Evolutionary conservation across 2,888 invertebrate genomes (phyloP).

Genomic region (Lacanobia wlatinum): DNA sequence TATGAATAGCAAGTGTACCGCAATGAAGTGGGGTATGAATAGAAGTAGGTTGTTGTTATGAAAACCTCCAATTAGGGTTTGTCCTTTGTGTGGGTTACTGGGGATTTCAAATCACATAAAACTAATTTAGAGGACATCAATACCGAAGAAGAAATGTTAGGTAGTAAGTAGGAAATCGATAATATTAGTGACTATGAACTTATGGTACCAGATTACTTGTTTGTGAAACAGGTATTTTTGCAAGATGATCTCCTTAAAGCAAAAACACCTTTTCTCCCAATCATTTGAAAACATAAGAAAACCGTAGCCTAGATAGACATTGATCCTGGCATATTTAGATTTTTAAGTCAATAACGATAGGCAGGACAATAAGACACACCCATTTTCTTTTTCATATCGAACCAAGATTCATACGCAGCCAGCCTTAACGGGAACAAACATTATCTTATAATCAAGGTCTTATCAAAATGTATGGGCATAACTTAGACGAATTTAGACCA

Average conservation of each 20-base stretch:
- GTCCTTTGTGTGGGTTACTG: neutral
- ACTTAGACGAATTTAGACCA: conserved; percentile 52
- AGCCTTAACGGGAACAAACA: conserved; percentile 35
- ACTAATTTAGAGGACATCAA: neutral
- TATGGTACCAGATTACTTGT: neutral
- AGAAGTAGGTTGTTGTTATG: conserved; percentile 7
- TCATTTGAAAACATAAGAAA: neutral
- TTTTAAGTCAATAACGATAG: neutral
- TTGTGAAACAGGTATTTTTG: too few species aligned
- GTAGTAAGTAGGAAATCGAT: neutral
- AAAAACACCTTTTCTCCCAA: neutral
- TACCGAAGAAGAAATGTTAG: neutral
- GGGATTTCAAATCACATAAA: neutral
- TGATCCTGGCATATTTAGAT: neutral
- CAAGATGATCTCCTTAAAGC: too few species aligned
- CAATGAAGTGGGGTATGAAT: conserved; percentile 11
- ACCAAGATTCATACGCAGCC: neutral
- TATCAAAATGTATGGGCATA: conserved; percentile 52
- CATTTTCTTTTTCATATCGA: conserved; percentile 10
- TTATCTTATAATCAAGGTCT: conserved; percentile 57
- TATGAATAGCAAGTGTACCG: conserved; percentile 29
- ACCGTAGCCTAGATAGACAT: neutral
- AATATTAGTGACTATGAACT: neutral
- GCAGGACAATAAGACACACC: neutral
- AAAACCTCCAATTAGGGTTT: conserved; percentile 11